Conservation (phyloP, 2,113 vertebrate species). For the Misgurnus mizolepis region DNA sequence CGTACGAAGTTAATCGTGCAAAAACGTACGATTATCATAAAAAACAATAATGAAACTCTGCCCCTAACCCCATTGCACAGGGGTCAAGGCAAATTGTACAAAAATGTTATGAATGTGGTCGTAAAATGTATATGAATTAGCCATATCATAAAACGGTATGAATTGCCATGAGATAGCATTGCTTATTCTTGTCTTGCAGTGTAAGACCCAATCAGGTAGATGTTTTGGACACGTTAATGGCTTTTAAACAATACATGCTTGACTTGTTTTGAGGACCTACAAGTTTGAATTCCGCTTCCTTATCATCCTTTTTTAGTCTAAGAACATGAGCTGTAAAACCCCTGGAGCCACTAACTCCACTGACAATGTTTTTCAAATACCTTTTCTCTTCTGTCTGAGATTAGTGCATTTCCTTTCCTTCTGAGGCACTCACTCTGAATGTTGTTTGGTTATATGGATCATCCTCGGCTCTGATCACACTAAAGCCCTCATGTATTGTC, state of each 20-base stretch:
- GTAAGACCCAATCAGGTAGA: not conserved
- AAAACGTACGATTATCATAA: too few relatives aligned
- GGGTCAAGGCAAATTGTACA: too few relatives aligned
- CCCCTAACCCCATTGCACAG: too few relatives aligned
- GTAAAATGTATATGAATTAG: too few relatives aligned
- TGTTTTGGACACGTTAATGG: not conserved
- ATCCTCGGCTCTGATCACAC: slow-evolving; percentile 55
- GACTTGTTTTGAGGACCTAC: not conserved
- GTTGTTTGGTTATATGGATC: slow-evolving; percentile 33
- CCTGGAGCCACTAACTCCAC: not conserved
- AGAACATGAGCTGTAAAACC: slow-evolving; percentile 2
- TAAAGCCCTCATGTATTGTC: slow-evolving; percentile 47
- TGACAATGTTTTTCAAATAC: not conserved
- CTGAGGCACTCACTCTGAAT: slow-evolving; percentile 19
- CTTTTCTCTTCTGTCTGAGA: slow-evolving; percentile 19
- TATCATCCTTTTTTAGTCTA: not conserved
- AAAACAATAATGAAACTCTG: too few relatives aligned
- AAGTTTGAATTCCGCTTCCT: not conserved
- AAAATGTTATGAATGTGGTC: too few relatives aligned
- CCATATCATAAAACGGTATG: too few relatives aligned
- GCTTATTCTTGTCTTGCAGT: not conserved
- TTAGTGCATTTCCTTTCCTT: slow-evolving; percentile 19
- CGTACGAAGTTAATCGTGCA: too few relatives aligned
- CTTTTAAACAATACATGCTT: not conserved
- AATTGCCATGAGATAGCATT: too few relatives aligned